Percentiles rank a stretch among this genome's conserved stretches.
These are phyloP conservation scores for Eriosoma lanigerum DNA, from an alignment of 1,140 invertebrate species.

Conservation along the genomic window DNA sequence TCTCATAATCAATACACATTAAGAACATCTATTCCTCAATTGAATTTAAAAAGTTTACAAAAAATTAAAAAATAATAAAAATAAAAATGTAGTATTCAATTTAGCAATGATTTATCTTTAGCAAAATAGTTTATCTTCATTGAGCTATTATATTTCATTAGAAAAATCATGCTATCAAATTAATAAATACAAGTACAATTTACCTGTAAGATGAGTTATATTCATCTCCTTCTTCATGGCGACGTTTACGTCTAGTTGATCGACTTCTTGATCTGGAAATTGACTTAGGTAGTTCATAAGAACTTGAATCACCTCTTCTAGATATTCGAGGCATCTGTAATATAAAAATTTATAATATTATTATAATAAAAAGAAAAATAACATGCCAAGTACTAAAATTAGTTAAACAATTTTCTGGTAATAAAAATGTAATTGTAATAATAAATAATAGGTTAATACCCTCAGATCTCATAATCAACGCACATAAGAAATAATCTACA, in stretches of 20 bases:
- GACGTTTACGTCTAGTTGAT: slow-evolving; percentile 44
- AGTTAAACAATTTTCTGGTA: no score
- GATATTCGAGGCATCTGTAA: slow-evolving; percentile 47
- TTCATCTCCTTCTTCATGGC: slow-evolving; percentile 39
- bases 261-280: slow-evolving; percentile 34
- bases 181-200: neutral
- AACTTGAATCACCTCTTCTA: slow-evolving; percentile 42
- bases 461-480: slow-evolving; percentile 35
- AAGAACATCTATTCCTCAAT: neutral
- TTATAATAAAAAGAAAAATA: no score
- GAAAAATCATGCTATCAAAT: neutral
- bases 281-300: slow-evolving; percentile 31
- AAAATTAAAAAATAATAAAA: neutral
- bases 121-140: slow-evolving; percentile 38
- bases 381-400: no score
- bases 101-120: slow-evolving; percentile 7
- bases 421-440: no score
- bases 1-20: slow-evolving; percentile 47
- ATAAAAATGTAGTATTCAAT: slow-evolving; percentile 13
- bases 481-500: slow-evolving; percentile 10
- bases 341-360: neutral
- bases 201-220: slow-evolving; percentile 41
- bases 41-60: slow-evolving; percentile 15
- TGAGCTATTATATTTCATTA: neutral
- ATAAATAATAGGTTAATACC: neutral